These are phyloP conservation scores for Phoenicopterus ruber DNA, from an alignment of 2,113 vertebrate genomes.

Conservation along the genomic window DNA sequence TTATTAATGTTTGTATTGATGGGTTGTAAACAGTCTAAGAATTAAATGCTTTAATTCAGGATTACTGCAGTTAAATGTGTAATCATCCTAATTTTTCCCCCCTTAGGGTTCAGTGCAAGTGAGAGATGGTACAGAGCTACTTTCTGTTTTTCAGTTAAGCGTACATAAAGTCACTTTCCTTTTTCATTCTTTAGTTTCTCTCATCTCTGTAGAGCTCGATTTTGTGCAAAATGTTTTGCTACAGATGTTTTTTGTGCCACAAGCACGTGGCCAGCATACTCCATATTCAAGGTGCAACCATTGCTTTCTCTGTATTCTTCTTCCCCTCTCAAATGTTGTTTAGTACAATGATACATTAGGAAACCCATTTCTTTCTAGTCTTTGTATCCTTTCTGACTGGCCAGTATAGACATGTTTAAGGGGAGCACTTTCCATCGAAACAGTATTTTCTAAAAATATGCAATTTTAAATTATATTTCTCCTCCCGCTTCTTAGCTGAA, in stretches of 20 bases:
- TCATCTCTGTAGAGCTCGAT: neutral
- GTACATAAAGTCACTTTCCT: neutral
- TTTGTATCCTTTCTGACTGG: neutral
- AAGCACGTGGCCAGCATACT: neutral
- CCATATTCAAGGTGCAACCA: neutral
- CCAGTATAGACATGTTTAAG: neutral
- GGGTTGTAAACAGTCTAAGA: conserved; percentile 7
- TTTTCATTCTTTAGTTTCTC: neutral
- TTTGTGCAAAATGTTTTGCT: neutral
- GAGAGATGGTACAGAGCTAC: neutral
- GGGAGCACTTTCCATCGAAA: neutral
- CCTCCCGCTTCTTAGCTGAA: neutral
- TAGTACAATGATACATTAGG: neutral
- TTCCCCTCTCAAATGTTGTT: neutral
- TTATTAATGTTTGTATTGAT: conserved; percentile 2
- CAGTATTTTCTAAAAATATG: neutral
- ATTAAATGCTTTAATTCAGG: conserved; percentile 16
- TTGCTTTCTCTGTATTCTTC: neutral
- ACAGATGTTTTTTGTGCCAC: neutral
- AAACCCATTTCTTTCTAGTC: neutral
- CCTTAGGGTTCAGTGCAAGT: neutral
- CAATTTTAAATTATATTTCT: neutral
- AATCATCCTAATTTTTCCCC: neutral
- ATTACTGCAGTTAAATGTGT: neutral
- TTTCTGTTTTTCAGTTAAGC: neutral